Base-by-base conservation (phyloP, 2,113 vertebrate genomes). In the Phaetusa simplex region DNA sequence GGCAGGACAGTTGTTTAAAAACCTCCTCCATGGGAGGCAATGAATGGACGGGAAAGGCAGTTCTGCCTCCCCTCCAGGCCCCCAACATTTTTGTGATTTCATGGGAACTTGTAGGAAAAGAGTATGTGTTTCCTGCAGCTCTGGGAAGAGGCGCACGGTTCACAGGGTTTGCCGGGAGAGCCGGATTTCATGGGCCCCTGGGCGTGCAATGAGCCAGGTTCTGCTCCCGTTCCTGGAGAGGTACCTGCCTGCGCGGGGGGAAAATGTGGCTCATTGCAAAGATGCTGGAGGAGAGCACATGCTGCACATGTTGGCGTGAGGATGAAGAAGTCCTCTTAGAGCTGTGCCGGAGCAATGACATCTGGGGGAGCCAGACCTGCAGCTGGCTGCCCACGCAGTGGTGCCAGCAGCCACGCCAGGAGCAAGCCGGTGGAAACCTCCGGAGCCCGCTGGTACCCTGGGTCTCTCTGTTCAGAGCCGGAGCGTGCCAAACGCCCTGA, bases 21-120 rank as follows among this genome's bases (percentile, higher is more conserved):
- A 29, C 92, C 38, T 73, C 42, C 70, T 74, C 73, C 56, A 15
- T 12, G 32, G 88, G 74, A 88, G 79, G 47, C 72, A 27, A 34
- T 10, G 82, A 69, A n/a, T 0, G 81, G 81, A 40, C 1, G 10
- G 81, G 83, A 72, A 78, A n/a, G 66, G 81, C 95, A 74, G 42
- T 12, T 22, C 70, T 61, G 72, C 88, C 47, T 56, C 52, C 58
- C 49, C 69, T 16, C 27, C 43, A 79, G 70, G 61, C 65, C 61
- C 74, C 52, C 23, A 69, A 6, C 89, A 72, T 95, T 91, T 95
- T 87, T 94, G 78, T 96, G 87, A 91, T 97, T 96, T 96, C 96
- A 96, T 91, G 96, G 95, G 91, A 95, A 95, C 88, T 88, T 15
- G 10, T 27, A 90, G 88, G 85, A 52, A 47, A 65, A 55, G 70